Evolutionary conservation across 1,140 invertebrate genomes (phyloP), one percentile per base, ranked within the genome.

Genomic region (Drosophila pruinosa): DNA sequence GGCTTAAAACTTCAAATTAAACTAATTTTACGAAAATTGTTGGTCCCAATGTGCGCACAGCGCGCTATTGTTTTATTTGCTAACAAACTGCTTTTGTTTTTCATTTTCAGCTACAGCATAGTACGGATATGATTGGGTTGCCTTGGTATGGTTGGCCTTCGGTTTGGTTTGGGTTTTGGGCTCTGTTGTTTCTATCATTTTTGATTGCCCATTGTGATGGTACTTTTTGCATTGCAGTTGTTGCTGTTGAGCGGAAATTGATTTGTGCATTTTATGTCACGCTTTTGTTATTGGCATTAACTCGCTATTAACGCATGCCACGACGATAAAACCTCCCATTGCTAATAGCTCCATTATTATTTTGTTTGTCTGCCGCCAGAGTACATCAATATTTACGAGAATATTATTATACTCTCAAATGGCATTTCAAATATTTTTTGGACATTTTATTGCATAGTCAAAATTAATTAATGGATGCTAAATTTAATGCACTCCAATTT

Each of bases 1-100:
- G 50, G 26, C 4, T 47, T 68, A 50, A 12, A 45, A 64, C 57
- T 58, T 68, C 34, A 69, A 73, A 82, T 88, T 82, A 74, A 82
- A 88, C 82, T 88, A 82, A 88, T 88, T 82, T 88, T 38, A 28
- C 39, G 73, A 68, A 85, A 74, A 75, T 81, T 86, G 75, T 50
- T 80, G 43, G 36, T 56, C 12, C 53, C 47, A 12, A 56, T 68
- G 53, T 53, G 67, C 53, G 38, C 47, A 50, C 47, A 50, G 15
- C 54, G 22, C 17, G 39, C 65, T 36, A 70, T 74, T 74, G 74
- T 76, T 64, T 72, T 63, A 61, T 74, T 56, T 65, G 64, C 69
- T 73, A 61, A 72, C 68, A 72, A 72, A 65, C 68, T 67, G 72
- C 68, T 54, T 75, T 75, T 72, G 57, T 75, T 72, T 52, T 50